Base-by-base conservation (phyloP, 2,797 vertebrate genomes). In the Chiroxiphia lanceolata region DNA sequence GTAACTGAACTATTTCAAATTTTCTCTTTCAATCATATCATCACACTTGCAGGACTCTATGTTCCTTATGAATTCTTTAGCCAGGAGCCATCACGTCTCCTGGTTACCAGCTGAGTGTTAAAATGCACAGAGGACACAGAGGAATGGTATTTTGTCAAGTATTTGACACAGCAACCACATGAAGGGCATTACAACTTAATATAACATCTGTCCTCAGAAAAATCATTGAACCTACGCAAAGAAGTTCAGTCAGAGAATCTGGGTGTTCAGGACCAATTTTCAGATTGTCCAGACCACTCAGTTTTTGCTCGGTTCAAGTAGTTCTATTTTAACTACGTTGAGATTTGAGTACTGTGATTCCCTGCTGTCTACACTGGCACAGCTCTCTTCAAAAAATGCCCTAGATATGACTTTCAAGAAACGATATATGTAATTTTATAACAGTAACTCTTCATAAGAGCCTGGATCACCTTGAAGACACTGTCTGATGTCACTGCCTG, bases 401-500 rank as follows among this genome's bases (percentile, higher is more conserved):
- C 94, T 95, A 96, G 69, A 90, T 95, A 88, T 17, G 80, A 91
- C 67, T 95, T 94, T 78, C 72, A 94, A 72, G 65, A 78, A 93
- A 83, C 1, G 22, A 59, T 76, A 65, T 54, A 33, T 91, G 53
- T 48, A 75, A 79, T 94, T 93, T 83, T 88, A 36, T 33, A 83
- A n/a, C 78, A 83, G n/a, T 77, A 88, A 61, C 88, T 88, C 90
- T 94, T 93, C 83, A 61, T 83, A 94, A 86, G 83, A 90, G 69
- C 45, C 61, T 83, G 79, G 56, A 88, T 95, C 84, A 91, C 94
- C 96, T 91, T 96, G 80, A 95, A 95, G 90, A 83, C 53, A 65
- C 69, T 51, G 38, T 96, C 94, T 96, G 93, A 95, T 93, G 86
- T 91, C 93, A 86, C 72, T 90, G 53, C 87, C 90, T 84, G 83